These are phyloP conservation scores for Hypercompe scribonia DNA, from an alignment of 2,888 invertebrate genomes.

Conservation along the genomic window DNA sequence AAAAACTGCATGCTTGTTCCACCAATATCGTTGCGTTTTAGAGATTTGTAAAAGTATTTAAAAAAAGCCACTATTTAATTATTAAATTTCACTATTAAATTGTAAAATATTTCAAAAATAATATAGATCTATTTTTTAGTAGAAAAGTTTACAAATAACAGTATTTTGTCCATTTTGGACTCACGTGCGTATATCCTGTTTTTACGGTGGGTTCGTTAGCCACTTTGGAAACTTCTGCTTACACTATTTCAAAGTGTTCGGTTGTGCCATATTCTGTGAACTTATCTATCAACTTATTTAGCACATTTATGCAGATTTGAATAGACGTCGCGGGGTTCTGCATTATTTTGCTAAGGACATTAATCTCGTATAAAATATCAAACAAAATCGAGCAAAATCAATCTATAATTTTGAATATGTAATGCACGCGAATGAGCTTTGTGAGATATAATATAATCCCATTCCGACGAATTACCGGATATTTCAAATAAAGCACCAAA, in stretches of 20 bases:
- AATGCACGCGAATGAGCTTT: no score
- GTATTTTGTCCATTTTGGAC: no score
- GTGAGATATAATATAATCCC: background rate
- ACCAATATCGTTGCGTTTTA: no score
- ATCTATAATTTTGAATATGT: background rate
- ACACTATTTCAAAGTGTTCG: background rate
- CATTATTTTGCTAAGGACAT: conserved; percentile 10
- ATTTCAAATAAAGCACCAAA: background rate
- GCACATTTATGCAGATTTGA: conserved; percentile 2
- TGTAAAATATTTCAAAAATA: no score
- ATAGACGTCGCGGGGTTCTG: conserved; percentile 7
- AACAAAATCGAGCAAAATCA: conserved; percentile 8
- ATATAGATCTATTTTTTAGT: no score
- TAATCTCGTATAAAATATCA: conserved; percentile 10
- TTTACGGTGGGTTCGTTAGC: background rate
- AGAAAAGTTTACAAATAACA: no score
- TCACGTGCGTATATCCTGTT: no score
- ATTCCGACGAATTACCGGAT: background rate
- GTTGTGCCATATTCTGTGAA: background rate
- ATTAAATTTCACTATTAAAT: no score
- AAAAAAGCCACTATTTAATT: no score
- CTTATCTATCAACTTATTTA: conserved; percentile 8
- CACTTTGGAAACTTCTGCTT: background rate
- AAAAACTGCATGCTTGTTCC: no score
- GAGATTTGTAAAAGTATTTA: no score